These are phyloP conservation scores for Leptothorax acervorum DNA, from an alignment of 2,888 invertebrate genomes.

Conservation along the genomic window DNA sequence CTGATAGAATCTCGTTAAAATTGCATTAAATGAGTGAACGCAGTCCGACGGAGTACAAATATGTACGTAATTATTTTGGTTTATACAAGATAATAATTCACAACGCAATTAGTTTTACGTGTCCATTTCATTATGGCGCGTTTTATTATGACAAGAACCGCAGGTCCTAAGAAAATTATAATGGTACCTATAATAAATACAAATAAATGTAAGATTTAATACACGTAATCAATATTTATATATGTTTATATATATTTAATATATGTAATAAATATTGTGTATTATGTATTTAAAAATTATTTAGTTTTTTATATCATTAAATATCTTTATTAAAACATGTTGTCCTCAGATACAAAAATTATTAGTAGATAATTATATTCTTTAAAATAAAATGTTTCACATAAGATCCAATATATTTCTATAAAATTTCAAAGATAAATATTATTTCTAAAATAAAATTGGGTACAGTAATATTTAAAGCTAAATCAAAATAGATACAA, in stretches of 20 bases:
- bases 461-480: neutral
- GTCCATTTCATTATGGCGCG: constrained; percentile 14
- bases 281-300: neutral
- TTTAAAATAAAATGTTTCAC: neutral
- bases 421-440: neutral
- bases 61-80: constrained; percentile 45
- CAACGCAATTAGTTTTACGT: constrained; percentile 32
- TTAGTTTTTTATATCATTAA: neutral
- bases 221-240: neutral
- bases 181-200: neutral
- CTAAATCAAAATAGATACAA: neutral
- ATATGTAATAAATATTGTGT: neutral
- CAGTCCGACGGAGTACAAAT: constrained; percentile 28
- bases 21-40: constrained; percentile 23
- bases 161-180: neutral
- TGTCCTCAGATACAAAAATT: neutral
- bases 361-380: neutral
- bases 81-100: constrained; percentile 34
- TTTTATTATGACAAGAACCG: constrained; percentile 8
- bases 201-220: neutral
- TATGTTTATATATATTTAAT: neutral
- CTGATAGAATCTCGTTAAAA: constrained; percentile 52
- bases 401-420: neutral
- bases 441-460: neutral
- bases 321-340: neutral